Evolutionary conservation across 2,113 vertebrate genomes (phyloP).

Genomic region (Hypomesus transpacificus): DNA sequence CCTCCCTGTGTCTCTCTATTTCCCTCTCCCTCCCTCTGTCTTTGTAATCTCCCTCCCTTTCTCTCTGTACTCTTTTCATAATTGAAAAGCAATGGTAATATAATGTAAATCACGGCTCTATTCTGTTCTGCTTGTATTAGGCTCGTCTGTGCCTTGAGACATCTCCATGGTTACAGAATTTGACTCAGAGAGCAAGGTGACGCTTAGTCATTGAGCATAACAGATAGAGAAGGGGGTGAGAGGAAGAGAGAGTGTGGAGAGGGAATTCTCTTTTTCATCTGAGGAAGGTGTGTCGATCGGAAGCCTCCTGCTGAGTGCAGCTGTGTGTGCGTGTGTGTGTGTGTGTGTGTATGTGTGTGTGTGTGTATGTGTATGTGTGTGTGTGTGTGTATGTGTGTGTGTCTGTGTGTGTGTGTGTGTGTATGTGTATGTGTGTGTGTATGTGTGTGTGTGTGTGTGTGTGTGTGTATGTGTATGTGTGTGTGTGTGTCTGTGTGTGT

Average conservation of each 20-base stretch:
- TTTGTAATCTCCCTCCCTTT: background rate
- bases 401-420: background rate
- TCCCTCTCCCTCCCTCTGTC: background rate
- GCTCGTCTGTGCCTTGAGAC: conserved; percentile 30
- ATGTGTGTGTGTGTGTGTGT: conserved; percentile 20
- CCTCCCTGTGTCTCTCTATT: background rate
- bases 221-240: conserved; percentile 24
- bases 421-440: conserved; percentile 36
- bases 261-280: conserved; percentile 35
- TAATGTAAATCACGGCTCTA: conserved; percentile 37
- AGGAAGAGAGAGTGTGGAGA: background rate
- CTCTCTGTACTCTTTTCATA: background rate
- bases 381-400: background rate
- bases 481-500: background rate
- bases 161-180: conserved; percentile 60
- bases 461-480: conserved; percentile 2
- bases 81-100: conserved; percentile 6
- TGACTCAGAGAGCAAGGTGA: conserved; percentile 57
- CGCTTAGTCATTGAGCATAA: conserved; percentile 51
- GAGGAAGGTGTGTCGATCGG: conserved; percentile 22
- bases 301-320: conserved; percentile 33
- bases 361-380: background rate
- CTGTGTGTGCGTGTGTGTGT: conserved; percentile 36
- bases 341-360: conserved; percentile 17
- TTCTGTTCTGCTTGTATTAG: conserved; percentile 22